Conservation (phyloP, 1,140 invertebrate species). For the Nixonia krombeini region DNA sequence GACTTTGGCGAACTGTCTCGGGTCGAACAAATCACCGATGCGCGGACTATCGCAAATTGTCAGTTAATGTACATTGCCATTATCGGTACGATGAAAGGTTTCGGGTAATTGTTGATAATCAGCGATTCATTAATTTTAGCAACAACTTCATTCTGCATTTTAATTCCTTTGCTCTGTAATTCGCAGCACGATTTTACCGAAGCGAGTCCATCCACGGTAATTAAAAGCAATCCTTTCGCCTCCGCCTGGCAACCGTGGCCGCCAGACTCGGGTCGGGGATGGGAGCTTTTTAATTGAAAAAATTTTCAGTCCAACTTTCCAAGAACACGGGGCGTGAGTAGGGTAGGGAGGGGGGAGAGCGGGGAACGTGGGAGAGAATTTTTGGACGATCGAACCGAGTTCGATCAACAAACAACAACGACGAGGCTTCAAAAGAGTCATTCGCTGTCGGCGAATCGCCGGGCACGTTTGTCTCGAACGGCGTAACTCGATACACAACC, state of each 20-base stretch:
- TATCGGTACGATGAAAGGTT: too few species aligned
- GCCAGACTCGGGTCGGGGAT: slow-evolving; percentile 24
- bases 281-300: slow-evolving; percentile 66
- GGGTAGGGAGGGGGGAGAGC: slow-evolving; percentile 19
- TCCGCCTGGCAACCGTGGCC: not conserved
- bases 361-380: slow-evolving; percentile 10
- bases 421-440: slow-evolving; percentile 20
- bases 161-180: too few species aligned
- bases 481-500: slow-evolving; percentile 19
- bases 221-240: slow-evolving; percentile 18
- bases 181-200: too few species aligned
- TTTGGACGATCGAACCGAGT: slow-evolving; percentile 19
- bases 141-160: too few species aligned
- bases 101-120: too few species aligned
- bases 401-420: slow-evolving; percentile 56
- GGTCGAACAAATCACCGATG: too few species aligned
- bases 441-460: slow-evolving; percentile 22
- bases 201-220: slow-evolving; percentile 14
- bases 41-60: too few species aligned
- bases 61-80: too few species aligned
- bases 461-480: slow-evolving; percentile 9
- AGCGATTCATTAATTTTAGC: too few species aligned
- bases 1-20: too few species aligned
- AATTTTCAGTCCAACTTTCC: slow-evolving; percentile 61
- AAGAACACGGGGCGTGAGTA: too few species aligned